phyloP scores from a whole-genome alignment of 2,113 vertebrate genomes.

The Psophia crepitans region DNA sequence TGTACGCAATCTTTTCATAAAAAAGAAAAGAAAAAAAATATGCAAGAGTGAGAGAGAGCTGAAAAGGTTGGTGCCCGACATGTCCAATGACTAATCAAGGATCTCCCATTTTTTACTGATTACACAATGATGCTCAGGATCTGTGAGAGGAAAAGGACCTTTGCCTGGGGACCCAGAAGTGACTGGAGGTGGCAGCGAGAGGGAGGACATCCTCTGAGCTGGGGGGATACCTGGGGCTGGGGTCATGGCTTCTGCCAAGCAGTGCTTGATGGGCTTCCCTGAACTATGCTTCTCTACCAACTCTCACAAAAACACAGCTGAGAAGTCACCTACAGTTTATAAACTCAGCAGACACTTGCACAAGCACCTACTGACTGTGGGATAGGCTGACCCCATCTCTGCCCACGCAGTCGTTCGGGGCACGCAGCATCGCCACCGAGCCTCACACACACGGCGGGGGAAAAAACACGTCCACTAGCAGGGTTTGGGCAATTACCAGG shows the following conservation, averaged over 20 bases:
- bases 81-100: neutral
- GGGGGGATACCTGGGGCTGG: neutral
- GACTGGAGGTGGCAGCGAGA: neutral
- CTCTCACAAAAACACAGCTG: neutral
- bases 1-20: slow-evolving; percentile 69
- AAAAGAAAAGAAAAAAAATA: neutral
- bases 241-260: neutral
- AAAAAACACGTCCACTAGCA: neutral
- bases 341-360: neutral
- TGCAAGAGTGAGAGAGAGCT: neutral
- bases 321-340: neutral
- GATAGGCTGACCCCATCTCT: neutral
- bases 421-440: neutral
- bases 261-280: neutral
- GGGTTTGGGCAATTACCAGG: neutral
- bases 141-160: neutral
- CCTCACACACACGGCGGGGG: rapidly evolving
- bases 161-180: neutral
- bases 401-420: rapidly evolving
- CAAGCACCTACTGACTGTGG: rapidly evolving
- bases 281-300: neutral
- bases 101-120: neutral
- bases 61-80: neutral
- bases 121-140: neutral
- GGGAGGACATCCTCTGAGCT: neutral